These are phyloP conservation scores for Episyrphus balteatus DNA, from an alignment of 1,140 invertebrate genomes.

Conservation along the genomic window DNA sequence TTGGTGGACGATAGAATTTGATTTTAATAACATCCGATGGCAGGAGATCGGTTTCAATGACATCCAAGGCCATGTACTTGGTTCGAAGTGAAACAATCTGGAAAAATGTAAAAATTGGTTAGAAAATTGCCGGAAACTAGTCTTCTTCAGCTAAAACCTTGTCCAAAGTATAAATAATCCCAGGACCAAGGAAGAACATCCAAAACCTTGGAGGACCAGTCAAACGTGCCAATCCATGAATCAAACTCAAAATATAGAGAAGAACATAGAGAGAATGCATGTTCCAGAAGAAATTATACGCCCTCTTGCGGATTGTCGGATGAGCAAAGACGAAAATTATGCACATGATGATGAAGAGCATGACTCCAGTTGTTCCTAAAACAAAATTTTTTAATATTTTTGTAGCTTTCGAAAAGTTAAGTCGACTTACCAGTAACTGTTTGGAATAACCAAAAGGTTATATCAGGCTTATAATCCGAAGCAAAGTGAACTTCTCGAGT, in stretches of 20 bases:
- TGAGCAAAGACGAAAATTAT: constrained; percentile 97
- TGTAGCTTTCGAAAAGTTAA: not conserved
- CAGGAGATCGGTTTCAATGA: constrained; percentile 88
- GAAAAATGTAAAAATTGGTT: not conserved
- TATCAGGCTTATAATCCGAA: constrained; percentile 80
- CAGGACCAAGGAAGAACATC: constrained; percentile 92
- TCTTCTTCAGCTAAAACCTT: constrained; percentile 50
- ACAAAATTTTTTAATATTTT: not conserved
- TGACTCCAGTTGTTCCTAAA: constrained; percentile 82
- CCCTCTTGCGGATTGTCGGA: constrained; percentile 83
- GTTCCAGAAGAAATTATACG: constrained; percentile 94
- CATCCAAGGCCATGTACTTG: constrained; percentile 87
- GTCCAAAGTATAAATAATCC: constrained; percentile 79
- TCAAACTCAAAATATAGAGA: constrained; percentile 79
- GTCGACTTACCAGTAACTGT: constrained; percentile 71
- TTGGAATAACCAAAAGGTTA: constrained; percentile 90
- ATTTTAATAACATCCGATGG: constrained; percentile 93
- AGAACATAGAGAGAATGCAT: constrained; percentile 91
- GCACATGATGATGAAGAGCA: constrained; percentile 86
- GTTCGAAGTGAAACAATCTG: constrained; percentile 77
- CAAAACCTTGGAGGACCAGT: constrained; percentile 90
- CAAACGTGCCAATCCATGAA: constrained; percentile 89
- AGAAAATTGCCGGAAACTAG: not conserved
- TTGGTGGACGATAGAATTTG: constrained; percentile 86
- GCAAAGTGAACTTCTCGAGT: constrained; percentile 91